These are phyloP conservation scores for Chlorops oryzae DNA, from an alignment of 1,140 invertebrate species.

Conservation along the genomic window DNA sequence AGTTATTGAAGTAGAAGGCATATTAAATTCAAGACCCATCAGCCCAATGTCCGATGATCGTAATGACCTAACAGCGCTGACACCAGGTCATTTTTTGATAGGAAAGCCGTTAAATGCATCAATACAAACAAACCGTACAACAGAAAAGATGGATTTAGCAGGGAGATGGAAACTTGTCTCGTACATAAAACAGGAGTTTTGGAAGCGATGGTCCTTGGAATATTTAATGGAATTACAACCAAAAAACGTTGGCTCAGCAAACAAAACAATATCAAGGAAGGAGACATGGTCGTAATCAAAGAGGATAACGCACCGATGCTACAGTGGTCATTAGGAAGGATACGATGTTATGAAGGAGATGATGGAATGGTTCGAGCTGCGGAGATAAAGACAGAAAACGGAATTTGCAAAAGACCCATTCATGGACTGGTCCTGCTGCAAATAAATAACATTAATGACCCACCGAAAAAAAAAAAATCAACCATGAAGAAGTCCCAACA, in stretches of 20 bases:
- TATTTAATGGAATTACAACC: background rate
- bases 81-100: too few relatives aligned
- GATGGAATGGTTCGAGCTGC: constrained; percentile 13
- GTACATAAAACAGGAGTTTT: background rate
- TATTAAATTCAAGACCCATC: too few relatives aligned
- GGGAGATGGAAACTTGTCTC: background rate
- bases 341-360: constrained; percentile 9
- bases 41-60: too few relatives aligned
- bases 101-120: background rate
- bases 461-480: background rate
- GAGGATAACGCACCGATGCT: constrained; percentile 21
- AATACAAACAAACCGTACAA: too few relatives aligned
- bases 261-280: constrained; percentile 10
- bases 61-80: too few relatives aligned
- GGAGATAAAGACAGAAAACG: constrained; percentile 3
- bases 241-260: constrained; percentile 5
- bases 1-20: too few relatives aligned
- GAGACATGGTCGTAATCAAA: constrained; percentile 19
- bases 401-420: constrained; percentile 5
- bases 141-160: background rate
- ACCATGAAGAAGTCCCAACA: background rate
- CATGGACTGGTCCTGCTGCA: constrained; percentile 1
- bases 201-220: background rate
- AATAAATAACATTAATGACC: background rate
- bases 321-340: constrained; percentile 28